These are phyloP conservation scores for Naja naja DNA, from an alignment of 2,113 vertebrate genomes.

Conservation along the genomic window DNA sequence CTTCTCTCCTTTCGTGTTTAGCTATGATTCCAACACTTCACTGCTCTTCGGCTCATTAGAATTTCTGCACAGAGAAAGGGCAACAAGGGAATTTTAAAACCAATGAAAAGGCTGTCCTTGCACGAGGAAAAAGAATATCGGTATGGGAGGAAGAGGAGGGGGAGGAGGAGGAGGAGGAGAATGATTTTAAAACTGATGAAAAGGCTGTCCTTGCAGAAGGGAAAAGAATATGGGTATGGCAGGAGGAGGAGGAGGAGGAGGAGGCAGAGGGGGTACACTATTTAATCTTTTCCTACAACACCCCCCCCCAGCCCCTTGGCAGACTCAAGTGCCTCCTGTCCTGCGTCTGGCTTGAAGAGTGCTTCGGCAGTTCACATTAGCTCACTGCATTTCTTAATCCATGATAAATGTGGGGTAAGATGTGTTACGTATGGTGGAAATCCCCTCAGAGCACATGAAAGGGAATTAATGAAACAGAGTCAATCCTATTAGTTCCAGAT, in stretches of 20 bases:
- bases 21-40: background rate
- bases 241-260: background rate
- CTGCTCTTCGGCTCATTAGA: background rate
- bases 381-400: conserved; percentile 48
- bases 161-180: background rate
- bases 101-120: conserved; percentile 7
- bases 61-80: background rate
- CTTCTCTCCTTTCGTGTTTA: background rate
- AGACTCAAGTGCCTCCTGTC: conserved; percentile 18
- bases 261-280: background rate
- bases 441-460: conserved; percentile 47
- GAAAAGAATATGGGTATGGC: background rate
- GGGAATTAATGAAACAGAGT: conserved; percentile 54
- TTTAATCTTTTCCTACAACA: conserved; percentile 21
- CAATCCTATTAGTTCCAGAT: conserved; percentile 55
- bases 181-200: background rate
- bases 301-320: background rate
- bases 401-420: conserved; percentile 55
- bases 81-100: background rate
- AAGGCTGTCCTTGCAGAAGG: conserved; percentile 1
- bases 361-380: conserved; percentile 25
- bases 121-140: conserved; percentile 3
- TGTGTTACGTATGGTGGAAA: conserved; percentile 50
- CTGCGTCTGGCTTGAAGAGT: conserved; percentile 16
- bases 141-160: background rate